These are phyloP conservation scores for Lagopus muta DNA, from an alignment of 2,113 vertebrate genomes.

Conservation along the genomic window DNA sequence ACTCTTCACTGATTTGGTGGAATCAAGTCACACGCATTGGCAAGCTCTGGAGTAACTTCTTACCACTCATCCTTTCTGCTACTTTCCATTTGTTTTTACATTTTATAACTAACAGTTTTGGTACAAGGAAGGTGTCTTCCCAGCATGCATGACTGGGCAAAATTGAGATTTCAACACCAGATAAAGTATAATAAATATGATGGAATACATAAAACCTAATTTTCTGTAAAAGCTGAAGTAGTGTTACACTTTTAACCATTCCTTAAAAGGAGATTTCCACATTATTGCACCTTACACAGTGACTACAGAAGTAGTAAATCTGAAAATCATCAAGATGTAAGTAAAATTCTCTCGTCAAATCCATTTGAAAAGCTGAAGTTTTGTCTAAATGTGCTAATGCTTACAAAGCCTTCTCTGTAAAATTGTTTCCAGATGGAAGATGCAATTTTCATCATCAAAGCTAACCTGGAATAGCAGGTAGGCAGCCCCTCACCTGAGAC, in stretches of 20 bases:
- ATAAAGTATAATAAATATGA: neutral
- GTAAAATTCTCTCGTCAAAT: neutral
- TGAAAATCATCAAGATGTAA: neutral
- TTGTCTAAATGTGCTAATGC: neutral
- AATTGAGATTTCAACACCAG: neutral
- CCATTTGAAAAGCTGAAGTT: neutral
- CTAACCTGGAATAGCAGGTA: neutral
- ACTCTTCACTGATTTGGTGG: conserved; percentile 8
- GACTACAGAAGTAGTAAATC: neutral
- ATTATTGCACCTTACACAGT: neutral
- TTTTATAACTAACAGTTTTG: neutral
- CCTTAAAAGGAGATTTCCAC: neutral
- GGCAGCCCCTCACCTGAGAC: neutral
- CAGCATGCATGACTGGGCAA: neutral
- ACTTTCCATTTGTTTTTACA: neutral
- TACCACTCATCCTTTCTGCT: neutral
- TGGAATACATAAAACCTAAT: neutral
- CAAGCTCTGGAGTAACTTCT: neutral
- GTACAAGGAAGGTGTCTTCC: neutral
- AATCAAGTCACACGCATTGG: conserved; percentile 2
- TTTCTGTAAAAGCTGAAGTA: neutral
- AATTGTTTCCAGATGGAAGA: neutral
- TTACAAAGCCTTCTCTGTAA: neutral
- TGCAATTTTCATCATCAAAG: neutral
- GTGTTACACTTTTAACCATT: neutral